These are phyloP conservation scores for Epizoanthus illoricatus DNA, from an alignment of 92 coral and sea anemone genomes.

Conservation along the genomic window DNA sequence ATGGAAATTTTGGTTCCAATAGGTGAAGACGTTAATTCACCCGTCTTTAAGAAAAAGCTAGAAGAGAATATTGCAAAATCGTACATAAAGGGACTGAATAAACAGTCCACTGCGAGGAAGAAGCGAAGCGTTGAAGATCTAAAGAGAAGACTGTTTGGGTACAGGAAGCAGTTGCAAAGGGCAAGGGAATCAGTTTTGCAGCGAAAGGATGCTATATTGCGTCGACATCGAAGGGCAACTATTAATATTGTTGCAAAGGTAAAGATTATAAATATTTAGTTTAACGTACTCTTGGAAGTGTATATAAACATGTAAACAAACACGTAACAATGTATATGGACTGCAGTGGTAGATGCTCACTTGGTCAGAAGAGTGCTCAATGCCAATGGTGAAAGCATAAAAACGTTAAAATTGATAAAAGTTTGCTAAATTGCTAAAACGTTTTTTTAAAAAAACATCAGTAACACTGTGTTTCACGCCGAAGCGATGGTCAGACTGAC, in stretches of 20 bases:
- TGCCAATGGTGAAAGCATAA: too few species aligned
- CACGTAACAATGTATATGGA: too few species aligned
- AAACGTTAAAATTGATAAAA: too few species aligned
- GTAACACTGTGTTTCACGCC: too few species aligned
- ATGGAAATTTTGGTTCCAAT: conserved; percentile 34
- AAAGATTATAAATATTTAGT: neutral
- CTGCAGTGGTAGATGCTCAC: too few species aligned
- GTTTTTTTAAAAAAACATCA: too few species aligned
- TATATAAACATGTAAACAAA: too few species aligned
- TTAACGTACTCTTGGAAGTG: too few species aligned
- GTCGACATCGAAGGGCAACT: conserved; percentile 19
- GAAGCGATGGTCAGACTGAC: too few species aligned
- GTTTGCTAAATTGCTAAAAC: too few species aligned
- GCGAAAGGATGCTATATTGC: neutral
- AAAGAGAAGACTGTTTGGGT: neutral
- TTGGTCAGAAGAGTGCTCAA: too few species aligned
- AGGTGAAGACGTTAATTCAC: conserved; percentile 17
- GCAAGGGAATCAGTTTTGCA: too few species aligned
- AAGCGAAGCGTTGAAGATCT: conserved; percentile 27
- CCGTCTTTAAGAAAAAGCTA: conserved; percentile 25
- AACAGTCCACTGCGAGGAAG: conserved; percentile 16
- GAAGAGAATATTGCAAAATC: conserved; percentile 17
- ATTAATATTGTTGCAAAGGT: conserved; percentile 10
- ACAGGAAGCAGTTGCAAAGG: neutral
- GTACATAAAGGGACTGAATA: neutral